Evolutionary conservation across 2,888 invertebrate genomes (phyloP), one percentile per base, ranked within the genome.

Genomic region (Leptinotarsa rubiginosa): DNA sequence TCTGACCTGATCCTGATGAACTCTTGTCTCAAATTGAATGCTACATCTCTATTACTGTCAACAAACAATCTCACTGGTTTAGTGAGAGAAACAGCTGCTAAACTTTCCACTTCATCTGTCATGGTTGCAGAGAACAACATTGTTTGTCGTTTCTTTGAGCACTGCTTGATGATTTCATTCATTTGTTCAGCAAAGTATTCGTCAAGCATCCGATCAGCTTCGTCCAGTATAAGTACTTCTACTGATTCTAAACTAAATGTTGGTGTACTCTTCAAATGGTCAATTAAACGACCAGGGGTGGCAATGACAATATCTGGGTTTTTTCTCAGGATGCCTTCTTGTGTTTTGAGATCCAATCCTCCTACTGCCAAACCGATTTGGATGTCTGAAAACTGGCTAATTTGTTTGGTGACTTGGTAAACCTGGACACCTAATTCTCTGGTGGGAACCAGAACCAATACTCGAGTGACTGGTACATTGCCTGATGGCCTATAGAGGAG

Each of bases 101-200:
- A 89, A 87, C 97, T 97, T 87, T 97, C 94, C 0, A 98, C 98
- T 88, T 96, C 93, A 71, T 98, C 98, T n/a, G 97, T 97, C 98
- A 99, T 99, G 16, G 99, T 99, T 50, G 99, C 99, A 0, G 99
- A 99, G 89, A 99, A 99, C 74, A 99, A 89, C 92, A 99, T 95
- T 0, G 98, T 99, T 88, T 99, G 99, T 13, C 98, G 91, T 18
- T 94, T 96, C 73, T 93, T 91, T 0, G 97, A 92, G 87, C 99
- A 99, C 82, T 97, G 94, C 20, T 93, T 93, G 68, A 99, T 96
- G 83, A 99, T 96, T 88, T 99, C 98, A 85, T 97, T 98, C 97
- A 99, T 97, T 88, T 99, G 99, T 81, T 98, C 98, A 0, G 97
- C 97, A 89, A 99, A 99, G 87, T 97, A 97, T 86, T 99, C 98